Base-by-base conservation (phyloP, 2,113 vertebrate species). In the Ceyx melanurus region DNA sequence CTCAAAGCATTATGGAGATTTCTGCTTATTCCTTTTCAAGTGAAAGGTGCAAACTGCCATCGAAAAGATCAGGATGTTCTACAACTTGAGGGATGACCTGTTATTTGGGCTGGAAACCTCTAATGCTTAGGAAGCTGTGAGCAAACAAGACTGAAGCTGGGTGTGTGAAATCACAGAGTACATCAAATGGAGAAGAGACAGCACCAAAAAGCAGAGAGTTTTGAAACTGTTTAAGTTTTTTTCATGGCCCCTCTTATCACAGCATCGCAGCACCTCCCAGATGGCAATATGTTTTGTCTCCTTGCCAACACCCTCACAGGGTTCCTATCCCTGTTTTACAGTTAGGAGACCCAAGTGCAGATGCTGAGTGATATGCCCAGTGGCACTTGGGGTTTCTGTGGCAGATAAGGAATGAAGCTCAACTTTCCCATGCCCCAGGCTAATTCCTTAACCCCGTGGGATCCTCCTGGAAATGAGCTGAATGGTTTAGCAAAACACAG, bases 361-460 rank as follows among this genome's bases (percentile, higher is more conserved):
- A 53, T 15, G 19, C 71, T 93, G 90, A 96, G 77, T 89, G 96
- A 94, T 93, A 51, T 90, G 81, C 88, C 92, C 90, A 86, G 57
- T 96, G 92, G 92, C 94, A 75, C 68, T 86, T 94, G 86, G 92
- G 92, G 89, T 92, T 95, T 94, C 90, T 95, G 88, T 93, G 92
- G 90, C 95, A 93, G 86, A 96, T 95, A 96, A 68, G 93, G 86
- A 93, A 96, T 72, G 83, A 86, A 90, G 74, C 73, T 93, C 86
- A 82, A 28, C 70, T 95, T 96, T 95, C 95, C 71, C 93, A 85
- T 86, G 89, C 92, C 90, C 46, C 46, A 29, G 94, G 95, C 86
- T 92, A 92, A 92, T 90, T 95, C 83, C 66, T 93, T 73, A 96
- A 79, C 90, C 70, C 83, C 0, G 1, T 94, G 88, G 37, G 90